Evolutionary conservation across 2,113 vertebrate species (phyloP), one percentile per base, ranked within the genome.

Genomic region (Corydoras sp.): DNA sequence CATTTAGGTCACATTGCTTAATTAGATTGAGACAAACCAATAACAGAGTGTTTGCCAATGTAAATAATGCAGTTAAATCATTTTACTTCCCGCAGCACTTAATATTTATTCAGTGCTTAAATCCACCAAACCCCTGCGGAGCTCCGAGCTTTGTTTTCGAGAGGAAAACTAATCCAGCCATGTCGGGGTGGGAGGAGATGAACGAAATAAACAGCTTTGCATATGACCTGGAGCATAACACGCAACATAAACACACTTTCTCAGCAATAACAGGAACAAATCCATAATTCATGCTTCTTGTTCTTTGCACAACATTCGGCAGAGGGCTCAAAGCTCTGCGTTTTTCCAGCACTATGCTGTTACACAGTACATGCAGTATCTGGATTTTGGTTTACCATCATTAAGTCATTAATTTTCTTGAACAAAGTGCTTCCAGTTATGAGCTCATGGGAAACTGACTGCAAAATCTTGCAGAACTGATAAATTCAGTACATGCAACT

Each of bases 1-100:
- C 58, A 72, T 76, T 72, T 68, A 4, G 3, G 31, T 15, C 9
- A 11, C 12, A 59, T 43, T 64, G 50, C 62, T 56, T 56, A 64
- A 71, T 64, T 51, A 65, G 62, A 50, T 50, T 31, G 14, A 62
- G 35, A 10, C 3, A 12, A 35, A 18, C 10, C 13, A 4, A 54
- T 10, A 49, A 2, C 48, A 31, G 18, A 51, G 49, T 53, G 49
- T 29, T 54, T 5, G 29, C 31, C 49, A 51, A 66, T 54, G 29
- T 66, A 54, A 66, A 54, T 32, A 24, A 24, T 32, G 50, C 2
- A 66, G 2, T 54, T 31, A 32, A 66, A 31, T 54, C 3, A 6
- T 31, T 66, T 68, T 49, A 18, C 51, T 48, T 10, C 56, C 43
- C 24, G 56, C 15, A 48, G 32, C 66, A 18, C 54, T 43, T 24